Evolutionary conservation across 2,113 vertebrate genomes (phyloP), one percentile per base, ranked within the genome.

Genomic region (Cynocephalus volans): DNA sequence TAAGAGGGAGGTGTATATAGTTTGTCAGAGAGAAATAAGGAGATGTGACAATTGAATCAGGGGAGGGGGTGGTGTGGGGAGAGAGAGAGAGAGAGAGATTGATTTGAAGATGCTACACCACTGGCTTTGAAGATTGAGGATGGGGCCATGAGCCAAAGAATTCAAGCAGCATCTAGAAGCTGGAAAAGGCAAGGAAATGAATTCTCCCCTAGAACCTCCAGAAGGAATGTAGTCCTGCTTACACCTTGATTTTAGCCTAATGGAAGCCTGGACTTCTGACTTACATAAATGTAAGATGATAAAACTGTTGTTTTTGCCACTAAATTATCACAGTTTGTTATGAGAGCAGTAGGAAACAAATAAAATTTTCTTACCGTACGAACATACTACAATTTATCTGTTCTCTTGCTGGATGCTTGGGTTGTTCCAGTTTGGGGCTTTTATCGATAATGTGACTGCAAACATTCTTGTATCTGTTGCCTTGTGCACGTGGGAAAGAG

Each of bases 11-110:
- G 10, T n/a, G 54, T 89, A 41, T 70, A 19, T 48, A 33, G 50
- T 97, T 91, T 76, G 54, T 87, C 33, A 81, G 75, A 81, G 65
- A 89, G 41, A 90, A 73, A 88, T 84, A n/a, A 56, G 41, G 36
- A 79, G 33, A 28, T n/a, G 12, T 69, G 82, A 88, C 56, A 60
- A 48, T n/a, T 17, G 48, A 90, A 86, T 18, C 75, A 58, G 13
- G 69, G 58, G 28, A 41, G 41, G 41, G 41, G 41, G 41, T 4
- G 41, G 4, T 41, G 41, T 41, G 41, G 41, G 4, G 41, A 41
- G 41, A 41, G 41, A 41, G 41, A 41, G 80, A 69, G 79, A 84
- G 70, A 73, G 18, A 91, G 21, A 84, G 31, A 70, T 90, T 50
- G 31, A 77, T 90, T 50, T 81, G 83, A 70, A 76, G 79, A 85